Percentiles rank a stretch among this genome's conserved stretches.
phyloP scores from a whole-genome alignment of 2,113 vertebrate genomes.

The Etia nguti region DNA sequence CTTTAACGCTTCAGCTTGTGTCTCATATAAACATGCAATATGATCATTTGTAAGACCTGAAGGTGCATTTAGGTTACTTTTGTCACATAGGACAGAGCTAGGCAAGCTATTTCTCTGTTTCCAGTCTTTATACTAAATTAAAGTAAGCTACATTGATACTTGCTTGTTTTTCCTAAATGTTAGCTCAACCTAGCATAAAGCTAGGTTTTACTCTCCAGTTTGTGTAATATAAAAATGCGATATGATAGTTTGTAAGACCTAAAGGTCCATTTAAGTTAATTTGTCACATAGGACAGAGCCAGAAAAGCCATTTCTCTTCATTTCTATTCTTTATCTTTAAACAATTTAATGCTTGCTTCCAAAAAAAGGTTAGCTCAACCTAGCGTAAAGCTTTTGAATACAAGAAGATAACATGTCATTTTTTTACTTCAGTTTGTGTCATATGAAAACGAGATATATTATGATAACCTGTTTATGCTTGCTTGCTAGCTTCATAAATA shows the following conservation, averaged over 20 bases:
- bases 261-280: neutral
- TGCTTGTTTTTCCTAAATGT: neutral
- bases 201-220: neutral
- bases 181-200: neutral
- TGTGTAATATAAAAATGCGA: neutral
- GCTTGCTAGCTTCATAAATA: neutral
- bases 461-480: neutral
- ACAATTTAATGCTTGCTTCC: neutral
- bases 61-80: neutral
- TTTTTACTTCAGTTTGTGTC: neutral
- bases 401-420: neutral
- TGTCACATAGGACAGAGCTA: neutral
- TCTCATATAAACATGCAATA: neutral
- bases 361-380: neutral
- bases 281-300: neutral
- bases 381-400: neutral
- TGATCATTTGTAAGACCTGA: neutral
- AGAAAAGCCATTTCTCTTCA: neutral
- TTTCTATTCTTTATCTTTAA: neutral
- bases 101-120: neutral
- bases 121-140: neutral
- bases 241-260: neutral
- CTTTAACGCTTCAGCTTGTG: neutral
- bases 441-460: neutral
- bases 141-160: neutral